Conservation (phyloP, 30 jellyfish, hydroid and myxozoan species). For the Sanderia malayensis region DNA sequence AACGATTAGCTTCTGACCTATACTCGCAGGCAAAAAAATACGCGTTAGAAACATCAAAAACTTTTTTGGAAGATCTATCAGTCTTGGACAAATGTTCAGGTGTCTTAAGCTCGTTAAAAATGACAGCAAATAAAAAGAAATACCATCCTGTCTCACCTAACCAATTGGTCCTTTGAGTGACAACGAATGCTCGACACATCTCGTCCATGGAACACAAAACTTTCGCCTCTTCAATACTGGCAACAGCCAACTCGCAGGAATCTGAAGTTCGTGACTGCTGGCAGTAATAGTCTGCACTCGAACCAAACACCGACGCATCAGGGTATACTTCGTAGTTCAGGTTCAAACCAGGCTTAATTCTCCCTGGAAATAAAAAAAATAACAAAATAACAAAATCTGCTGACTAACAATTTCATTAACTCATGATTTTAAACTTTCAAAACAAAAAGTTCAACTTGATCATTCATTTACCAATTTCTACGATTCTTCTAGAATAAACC, state of each 20-base stretch:
- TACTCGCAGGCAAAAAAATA: background rate
- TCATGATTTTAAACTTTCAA: no score
- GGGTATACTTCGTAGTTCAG: conserved; percentile 9
- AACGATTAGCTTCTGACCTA: conserved; percentile 30
- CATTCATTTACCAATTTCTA: conserved; percentile 32
- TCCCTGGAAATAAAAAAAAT: no score
- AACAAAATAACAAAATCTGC: no score
- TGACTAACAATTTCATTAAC: no score
- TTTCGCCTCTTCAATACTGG: conserved; percentile 22
- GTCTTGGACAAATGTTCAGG: background rate
- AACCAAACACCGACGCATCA: conserved; percentile 48
- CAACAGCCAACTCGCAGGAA: conserved; percentile 34
- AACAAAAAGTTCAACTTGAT: no score
- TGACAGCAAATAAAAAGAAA: background rate
- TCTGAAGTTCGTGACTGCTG: conserved; percentile 27
- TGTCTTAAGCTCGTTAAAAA: background rate
- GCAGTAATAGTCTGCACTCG: conserved; percentile 45
- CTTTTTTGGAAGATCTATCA: background rate
- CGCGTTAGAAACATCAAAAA: background rate
- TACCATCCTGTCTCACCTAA: conserved; percentile 27
- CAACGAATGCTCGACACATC: conserved; percentile 41
- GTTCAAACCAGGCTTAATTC: no score
- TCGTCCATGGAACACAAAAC: conserved; percentile 26
- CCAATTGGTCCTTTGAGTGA: conserved; percentile 43
- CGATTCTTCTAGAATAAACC: conserved; percentile 10